Percentiles rank a stretch among this genome's conserved stretches.
phyloP scores from a whole-genome alignment of 2,113 vertebrate genomes.

The Syrmaticus mikado region DNA sequence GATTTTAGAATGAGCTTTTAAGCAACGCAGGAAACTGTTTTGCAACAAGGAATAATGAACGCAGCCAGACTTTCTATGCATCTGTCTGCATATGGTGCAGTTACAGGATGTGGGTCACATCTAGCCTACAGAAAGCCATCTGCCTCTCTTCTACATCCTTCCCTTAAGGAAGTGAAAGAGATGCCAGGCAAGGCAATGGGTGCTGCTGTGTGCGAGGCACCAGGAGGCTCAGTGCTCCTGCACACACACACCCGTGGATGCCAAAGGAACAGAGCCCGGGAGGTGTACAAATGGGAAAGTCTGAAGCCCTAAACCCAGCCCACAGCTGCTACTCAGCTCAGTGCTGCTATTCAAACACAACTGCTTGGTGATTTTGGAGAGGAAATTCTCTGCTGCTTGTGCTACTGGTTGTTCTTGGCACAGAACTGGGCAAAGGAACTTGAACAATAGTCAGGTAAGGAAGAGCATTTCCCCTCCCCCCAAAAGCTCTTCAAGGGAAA shows the following conservation, averaged over 20 bases:
- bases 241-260: not conserved
- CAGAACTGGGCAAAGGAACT: not conserved
- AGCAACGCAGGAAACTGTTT: not conserved
- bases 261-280: not conserved
- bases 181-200: not conserved
- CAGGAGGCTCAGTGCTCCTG: not conserved
- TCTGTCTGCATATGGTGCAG: constrained; percentile 8
- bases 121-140: constrained; percentile 31
- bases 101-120: constrained; percentile 14
- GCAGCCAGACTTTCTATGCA: not conserved
- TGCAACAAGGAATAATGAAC: not conserved
- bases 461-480: not conserved
- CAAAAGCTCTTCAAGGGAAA: not conserved
- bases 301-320: not conserved
- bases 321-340: accelerated
- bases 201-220: not conserved
- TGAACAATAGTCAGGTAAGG: not conserved
- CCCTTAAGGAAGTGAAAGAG: not conserved
- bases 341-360: not conserved
- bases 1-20: constrained; percentile 17
- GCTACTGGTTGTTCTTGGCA: not conserved
- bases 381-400: not conserved
- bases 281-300: not conserved
- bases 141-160: not conserved
- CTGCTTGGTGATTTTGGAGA: not conserved